Base-by-base conservation (phyloP, 2,888 invertebrate genomes). In the Zaprionus obscuricornis region DNA sequence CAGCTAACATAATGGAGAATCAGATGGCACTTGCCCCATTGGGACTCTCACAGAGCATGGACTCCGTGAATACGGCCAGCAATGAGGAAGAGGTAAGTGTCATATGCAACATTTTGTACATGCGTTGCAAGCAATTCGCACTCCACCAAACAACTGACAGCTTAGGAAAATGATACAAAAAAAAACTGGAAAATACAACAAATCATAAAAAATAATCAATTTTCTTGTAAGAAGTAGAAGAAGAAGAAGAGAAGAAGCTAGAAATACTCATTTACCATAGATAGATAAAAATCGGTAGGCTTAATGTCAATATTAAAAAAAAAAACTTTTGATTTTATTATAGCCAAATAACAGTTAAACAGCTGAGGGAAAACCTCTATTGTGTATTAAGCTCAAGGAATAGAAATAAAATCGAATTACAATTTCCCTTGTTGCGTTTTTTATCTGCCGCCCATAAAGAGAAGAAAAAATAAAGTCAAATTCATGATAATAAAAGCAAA, bases 41-140 rank as follows among this genome's bases (percentile, higher is more conserved):
- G 90, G 95, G 96, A 88, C 93, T 96, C 89, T 97, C 97, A 90
- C 97, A 98, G 92, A 97, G 97, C 92, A 97, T 98, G 97, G 98
- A 98, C 92, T 97, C 97, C 87, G 98, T 98, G 90, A 97, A 97
- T 92, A 97, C 97, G 86, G 95, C 95, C 89, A 96, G 96, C 90
- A 96, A 97, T 91, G 98, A 98, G 92, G 98, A 98, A 93, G 98
- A 98, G 97, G 98, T 98, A 88, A 93, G 95, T 91, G 31, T 36
- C 33, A 58, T 55, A n/a, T 29, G 10, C 14, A 31, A 31, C n/a
- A n/a, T n/a, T n/a, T n/a, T n/a, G n/a, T n/a, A n/a, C n/a, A n/a
- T n/a, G n/a, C n/a, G n/a, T n/a, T n/a, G n/a, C n/a, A n/a, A n/a
- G n/a, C n/a, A n/a, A 37, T 24, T 29, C 22, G 8, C 16, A 34